Percentiles rank a stretch among this genome's conserved stretches.
Conservation (phyloP, 2,888 invertebrate genomes). For the Thecophora atra region DNA sequence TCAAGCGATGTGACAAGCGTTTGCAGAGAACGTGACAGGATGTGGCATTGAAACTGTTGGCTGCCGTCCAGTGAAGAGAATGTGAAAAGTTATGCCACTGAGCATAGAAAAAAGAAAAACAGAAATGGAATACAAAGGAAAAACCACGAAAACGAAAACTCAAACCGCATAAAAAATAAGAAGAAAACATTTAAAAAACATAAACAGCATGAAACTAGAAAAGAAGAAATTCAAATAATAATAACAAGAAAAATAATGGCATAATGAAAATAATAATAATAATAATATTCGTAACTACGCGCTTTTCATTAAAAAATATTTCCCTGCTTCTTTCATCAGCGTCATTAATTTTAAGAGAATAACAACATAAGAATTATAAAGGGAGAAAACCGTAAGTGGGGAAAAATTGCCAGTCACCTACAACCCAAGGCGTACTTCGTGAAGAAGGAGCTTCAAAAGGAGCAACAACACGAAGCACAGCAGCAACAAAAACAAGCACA, state of each 20-base stretch:
- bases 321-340: no score
- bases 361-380: neutral
- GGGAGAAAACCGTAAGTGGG: neutral
- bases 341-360: no score
- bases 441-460: neutral
- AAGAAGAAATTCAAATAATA: neutral
- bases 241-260: neutral
- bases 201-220: neutral
- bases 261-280: no score
- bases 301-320: no score
- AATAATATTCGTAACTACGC: no score
- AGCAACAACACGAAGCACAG: neutral
- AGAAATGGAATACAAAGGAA: neutral
- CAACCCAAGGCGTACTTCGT: neutral
- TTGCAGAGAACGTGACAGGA: neutral
- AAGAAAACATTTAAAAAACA: neutral
- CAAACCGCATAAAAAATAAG: no score
- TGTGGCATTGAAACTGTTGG: slow-evolving; percentile 20
- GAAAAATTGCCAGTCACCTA: slow-evolving; percentile 5
- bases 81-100: slow-evolving; percentile 18
- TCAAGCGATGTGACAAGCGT: neutral
- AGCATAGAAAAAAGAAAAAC: neutral
- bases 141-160: neutral
- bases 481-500: neutral
- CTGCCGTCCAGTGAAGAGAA: neutral